Evolutionary conservation across 2,888 invertebrate genomes (phyloP), one percentile per base, ranked within the genome.

Genomic region (Camptogramma bilineatum): DNA sequence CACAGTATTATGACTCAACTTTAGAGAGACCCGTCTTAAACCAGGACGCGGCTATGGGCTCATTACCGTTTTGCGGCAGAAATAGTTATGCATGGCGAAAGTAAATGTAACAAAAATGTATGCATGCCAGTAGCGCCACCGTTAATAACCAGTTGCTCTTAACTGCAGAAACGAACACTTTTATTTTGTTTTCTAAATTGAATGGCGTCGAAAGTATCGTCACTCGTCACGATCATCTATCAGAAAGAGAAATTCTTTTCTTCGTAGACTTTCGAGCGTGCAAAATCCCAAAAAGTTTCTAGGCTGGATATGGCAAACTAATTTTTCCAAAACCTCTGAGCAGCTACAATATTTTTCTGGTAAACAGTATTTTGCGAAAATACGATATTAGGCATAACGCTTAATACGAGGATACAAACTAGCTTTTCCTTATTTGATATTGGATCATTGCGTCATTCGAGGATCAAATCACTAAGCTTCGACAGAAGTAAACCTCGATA

Each of bases 211-310:
- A 80, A 81, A 81, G 80, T 70, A 70, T 66, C 71, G 69, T 79
- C 65, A 69, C 69, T 66, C 78, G 79, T 81, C 80, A 80, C 81
- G 79, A 80, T 75, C 79, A 79, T 80, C 76, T 72, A 77, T 80
- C 80, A 79, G 77, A 76, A 76, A 70, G 76, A 81, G 80, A 79
- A 77, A 79, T 73, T 79, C 71, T 72, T 74, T 75, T 73, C 72
- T 73, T 76, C 61, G 58, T 72, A 73, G 73, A 80, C 80, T 76
- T 80, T 80, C 80, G 74, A 79, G 72, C 71, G 72, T 66, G 65
- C 66, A 64, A 68, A 66, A 69, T 73, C 64, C 53, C 61, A 54
- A 69, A 73, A 69, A 71, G 65, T 67, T 69, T 69, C 66, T 70
- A 64, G 64, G 62, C 61, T 64, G n/a, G 62, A 47, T 52, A 56